phyloP scores from a whole-genome alignment of 2,113 vertebrate genomes.

The Passer montanus region DNA sequence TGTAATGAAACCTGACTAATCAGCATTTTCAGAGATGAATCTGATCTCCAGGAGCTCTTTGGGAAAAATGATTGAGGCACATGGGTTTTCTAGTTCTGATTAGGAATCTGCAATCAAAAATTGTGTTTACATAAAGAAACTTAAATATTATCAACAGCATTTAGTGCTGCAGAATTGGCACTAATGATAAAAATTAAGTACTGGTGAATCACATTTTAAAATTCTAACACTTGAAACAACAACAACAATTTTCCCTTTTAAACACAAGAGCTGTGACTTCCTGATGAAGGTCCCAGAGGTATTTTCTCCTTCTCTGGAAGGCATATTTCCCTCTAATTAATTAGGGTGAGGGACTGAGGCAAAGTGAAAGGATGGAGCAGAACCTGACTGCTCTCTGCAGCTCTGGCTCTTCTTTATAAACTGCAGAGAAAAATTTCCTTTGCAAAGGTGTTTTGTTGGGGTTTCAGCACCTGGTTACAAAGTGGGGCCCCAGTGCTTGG shows the following conservation, averaged over 20 bases:
- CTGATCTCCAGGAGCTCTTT: neutral
- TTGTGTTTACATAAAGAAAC: constrained; percentile 46
- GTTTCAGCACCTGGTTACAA: neutral
- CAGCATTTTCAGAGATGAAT: constrained; percentile 31
- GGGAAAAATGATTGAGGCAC: constrained; percentile 20
- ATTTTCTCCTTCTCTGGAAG: constrained; percentile 68
- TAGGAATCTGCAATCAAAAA: constrained; percentile 17
- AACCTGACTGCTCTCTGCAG: constrained; percentile 10
- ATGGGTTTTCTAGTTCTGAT: neutral
- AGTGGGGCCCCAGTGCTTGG: neutral
- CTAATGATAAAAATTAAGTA: constrained; percentile 67
- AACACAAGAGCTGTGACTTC: constrained; percentile 68
- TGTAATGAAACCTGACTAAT: constrained; percentile 22
- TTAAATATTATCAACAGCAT: constrained; percentile 54
- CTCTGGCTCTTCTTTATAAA: neutral
- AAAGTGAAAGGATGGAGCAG: constrained; percentile 14
- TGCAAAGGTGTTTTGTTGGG: neutral
- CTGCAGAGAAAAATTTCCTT: neutral
- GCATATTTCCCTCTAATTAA: constrained; percentile 73
- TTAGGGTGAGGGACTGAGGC: constrained; percentile 48
- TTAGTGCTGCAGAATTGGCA: constrained; percentile 46
- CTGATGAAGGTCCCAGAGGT: constrained; percentile 72
- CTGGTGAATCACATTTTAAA: constrained; percentile 59
- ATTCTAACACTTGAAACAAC: constrained; percentile 68
- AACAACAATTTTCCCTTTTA: constrained; percentile 67